Base-by-base conservation (phyloP, 2,113 vertebrate genomes). In the Physeter macrocephalus region DNA sequence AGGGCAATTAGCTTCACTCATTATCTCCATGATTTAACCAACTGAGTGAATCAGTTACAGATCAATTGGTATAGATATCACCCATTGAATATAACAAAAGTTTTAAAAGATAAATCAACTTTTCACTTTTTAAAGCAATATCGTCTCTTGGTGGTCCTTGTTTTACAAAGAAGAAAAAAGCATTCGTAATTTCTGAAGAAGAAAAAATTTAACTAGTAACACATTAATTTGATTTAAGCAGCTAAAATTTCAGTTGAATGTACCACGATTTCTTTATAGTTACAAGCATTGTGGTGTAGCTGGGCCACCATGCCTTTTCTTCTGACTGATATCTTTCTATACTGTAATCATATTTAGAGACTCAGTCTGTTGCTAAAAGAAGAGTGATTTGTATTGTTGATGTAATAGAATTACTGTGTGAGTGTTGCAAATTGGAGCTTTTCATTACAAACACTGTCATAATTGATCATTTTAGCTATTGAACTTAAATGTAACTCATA, bases 181-280 rank as follows among this genome's bases (percentile, higher is more conserved):
- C 74, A 93, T 43, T 88, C 54, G 88, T 93, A 93, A 89, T 97
- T 97, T 96, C 27, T 86, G 41, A 91, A 83, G 66, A 88, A 95
- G 82, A 82, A 77, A 92, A 96, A 86, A 91, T 89, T 11, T 95
- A 92, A 87, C 61, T 83, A 95, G 61, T 4, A 82, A 62, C 43
- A 97, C 43, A 91, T 88, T 92, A 94, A 97, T 97, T 96, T 94
- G 36, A 95, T 90, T 97, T n/a, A 17, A 95, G 90, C 34, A 88
- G 46, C 77, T 88, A 95, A 88, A 95, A 93, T 97, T 97, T 97
- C 61, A 74, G 15, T 93, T 95, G 86, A 94, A 69, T 95, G 29
- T 12, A 80, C 31, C 64, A 69, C 21, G 92, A 83, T 96, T 97
- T 96, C 41, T 83, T 93, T 83, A 94, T 57, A 95, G 88, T 95